A percentile compares a stretch with the other conserved stretches of the same genome.
Evolutionary conservation across 2,797 vertebrate genomes (phyloP).

Genomic region (Tympanoctomys barrerae): DNA sequence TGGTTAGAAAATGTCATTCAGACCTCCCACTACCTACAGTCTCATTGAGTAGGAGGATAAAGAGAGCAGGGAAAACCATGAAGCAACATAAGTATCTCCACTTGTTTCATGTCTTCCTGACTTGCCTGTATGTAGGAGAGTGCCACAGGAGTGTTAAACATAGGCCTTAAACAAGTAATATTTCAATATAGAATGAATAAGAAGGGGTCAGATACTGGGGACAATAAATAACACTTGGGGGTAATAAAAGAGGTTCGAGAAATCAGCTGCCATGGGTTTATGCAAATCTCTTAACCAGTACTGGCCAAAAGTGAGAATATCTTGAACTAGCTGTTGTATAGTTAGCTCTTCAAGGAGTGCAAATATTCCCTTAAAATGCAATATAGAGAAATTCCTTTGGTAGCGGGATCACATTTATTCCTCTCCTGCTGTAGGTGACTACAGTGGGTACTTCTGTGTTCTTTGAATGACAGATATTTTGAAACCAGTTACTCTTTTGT

Average conservation of each 20-base stretch:
- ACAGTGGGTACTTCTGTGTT: neutral
- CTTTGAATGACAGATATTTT: conserved; percentile 24
- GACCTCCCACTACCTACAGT: conserved; percentile 75
- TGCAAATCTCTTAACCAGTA: conserved; percentile 51
- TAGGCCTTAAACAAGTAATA: conserved; percentile 40
- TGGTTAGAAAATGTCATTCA: conserved; percentile 78
- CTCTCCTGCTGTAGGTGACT: neutral
- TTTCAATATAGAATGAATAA: conserved; percentile 49
- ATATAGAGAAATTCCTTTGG: conserved; percentile 48
- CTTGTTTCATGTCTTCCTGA: conserved; percentile 62
- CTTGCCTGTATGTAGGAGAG: conserved; percentile 54
- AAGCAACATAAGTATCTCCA: conserved; percentile 50
- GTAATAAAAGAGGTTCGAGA: conserved; percentile 38
- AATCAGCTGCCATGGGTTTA: neutral
- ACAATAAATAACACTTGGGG: conserved; percentile 51
- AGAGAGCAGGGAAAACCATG: neutral
- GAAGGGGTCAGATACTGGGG: conserved; percentile 57
- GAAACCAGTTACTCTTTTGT: conserved; percentile 19
- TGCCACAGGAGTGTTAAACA: conserved; percentile 32
- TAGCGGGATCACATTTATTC: neutral
- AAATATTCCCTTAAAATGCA: conserved; percentile 50
- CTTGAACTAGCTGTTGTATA: conserved; percentile 66
- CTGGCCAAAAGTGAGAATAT: conserved; percentile 58
- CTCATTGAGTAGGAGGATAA: conserved; percentile 76
- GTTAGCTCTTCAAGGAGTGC: conserved; percentile 45